A percentile compares a stretch with the other conserved stretches of the same genome.
Evolutionary conservation across 1,140 invertebrate species (phyloP).

Genomic region (Medauroidea extradentata): DNA sequence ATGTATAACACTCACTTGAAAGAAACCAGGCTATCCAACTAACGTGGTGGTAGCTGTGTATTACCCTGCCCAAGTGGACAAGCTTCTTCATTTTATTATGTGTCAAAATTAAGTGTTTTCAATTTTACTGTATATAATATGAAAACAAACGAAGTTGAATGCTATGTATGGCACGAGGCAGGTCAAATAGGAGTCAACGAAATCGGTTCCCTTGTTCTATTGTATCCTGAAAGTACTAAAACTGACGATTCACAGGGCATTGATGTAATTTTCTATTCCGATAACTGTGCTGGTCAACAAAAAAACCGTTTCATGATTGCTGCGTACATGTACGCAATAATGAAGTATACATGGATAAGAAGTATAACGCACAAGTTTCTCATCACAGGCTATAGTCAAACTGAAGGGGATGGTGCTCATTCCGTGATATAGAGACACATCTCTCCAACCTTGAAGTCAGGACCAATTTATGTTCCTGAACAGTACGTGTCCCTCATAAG

Average conservation of each 20-base stretch:
- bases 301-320: not conserved
- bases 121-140: too few species aligned
- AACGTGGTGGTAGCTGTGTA: slow-evolving; percentile 27
- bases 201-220: slow-evolving; percentile 7
- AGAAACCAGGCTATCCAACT: slow-evolving; percentile 26
- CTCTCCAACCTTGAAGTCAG: too few species aligned
- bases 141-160: slow-evolving; percentile 2
- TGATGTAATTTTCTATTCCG: not conserved
- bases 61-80: slow-evolving; percentile 29
- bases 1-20: slow-evolving; percentile 25
- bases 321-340: slow-evolving; percentile 5
- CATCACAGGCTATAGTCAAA: slow-evolving; percentile 33
- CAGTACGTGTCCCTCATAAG: slow-evolving; percentile 24
- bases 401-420: slow-evolving; percentile 33
- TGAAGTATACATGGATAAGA: slow-evolving; percentile 21
- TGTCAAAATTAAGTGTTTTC: too few species aligned
- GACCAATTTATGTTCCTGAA: too few species aligned
- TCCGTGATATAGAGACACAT: slow-evolving; percentile 24
- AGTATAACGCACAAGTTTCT: slow-evolving; percentile 34
- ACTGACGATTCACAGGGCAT: slow-evolving; percentile 2
- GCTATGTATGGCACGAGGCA: slow-evolving; percentile 30
- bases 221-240: not conserved
- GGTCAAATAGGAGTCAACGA: slow-evolving; percentile 16
- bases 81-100: slow-evolving; percentile 14
- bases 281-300: slow-evolving; percentile 23